These are phyloP conservation scores for Crypturellus tataupa DNA, from an alignment of 2,797 vertebrate species.

Conservation along the genomic window DNA sequence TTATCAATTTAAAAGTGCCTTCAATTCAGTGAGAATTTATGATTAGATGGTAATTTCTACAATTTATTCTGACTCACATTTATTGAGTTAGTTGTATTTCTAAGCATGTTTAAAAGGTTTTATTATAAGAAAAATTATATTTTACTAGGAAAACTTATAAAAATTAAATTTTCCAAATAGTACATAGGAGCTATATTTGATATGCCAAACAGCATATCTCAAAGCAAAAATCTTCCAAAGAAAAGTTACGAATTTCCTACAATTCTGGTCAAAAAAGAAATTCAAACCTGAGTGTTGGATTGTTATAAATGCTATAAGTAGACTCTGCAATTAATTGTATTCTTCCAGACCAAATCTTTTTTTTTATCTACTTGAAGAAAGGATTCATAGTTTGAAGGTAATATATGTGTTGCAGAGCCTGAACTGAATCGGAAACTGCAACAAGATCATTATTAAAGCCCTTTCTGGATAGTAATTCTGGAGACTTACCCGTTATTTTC, in stretches of 20 bases:
- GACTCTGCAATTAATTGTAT: background rate
- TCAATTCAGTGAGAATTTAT: background rate
- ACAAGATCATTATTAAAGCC: background rate
- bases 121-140: background rate
- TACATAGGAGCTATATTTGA: fast-evolving
- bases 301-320: background rate
- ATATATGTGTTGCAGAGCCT: background rate
- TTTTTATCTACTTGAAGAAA: background rate
- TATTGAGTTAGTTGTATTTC: background rate
- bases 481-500: background rate
- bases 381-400: background rate
- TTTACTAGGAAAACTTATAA: background rate
- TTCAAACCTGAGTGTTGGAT: background rate
- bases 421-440: background rate
- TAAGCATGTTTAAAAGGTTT: background rate
- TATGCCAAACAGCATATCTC: background rate
- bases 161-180: background rate
- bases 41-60: background rate
- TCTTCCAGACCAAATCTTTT: background rate
- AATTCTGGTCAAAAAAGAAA: background rate
- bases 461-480: background rate
- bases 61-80: background rate
- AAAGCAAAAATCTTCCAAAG: background rate
- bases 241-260: background rate
- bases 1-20: background rate